phyloP scores from a whole-genome alignment of 2,797 vertebrate species.

The Mastacembelus armatus region DNA sequence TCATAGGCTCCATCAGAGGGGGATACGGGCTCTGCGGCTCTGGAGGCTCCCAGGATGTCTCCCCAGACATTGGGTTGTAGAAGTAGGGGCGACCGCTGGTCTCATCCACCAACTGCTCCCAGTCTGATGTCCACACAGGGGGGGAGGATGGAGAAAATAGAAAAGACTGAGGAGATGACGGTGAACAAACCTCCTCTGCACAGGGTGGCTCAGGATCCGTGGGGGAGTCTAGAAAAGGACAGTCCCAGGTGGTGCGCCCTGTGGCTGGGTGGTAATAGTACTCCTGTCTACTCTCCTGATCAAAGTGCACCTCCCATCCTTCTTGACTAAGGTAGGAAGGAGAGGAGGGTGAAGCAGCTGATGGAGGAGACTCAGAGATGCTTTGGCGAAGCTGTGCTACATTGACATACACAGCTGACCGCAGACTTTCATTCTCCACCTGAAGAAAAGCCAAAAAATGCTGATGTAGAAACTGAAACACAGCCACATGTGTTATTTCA shows the following conservation, averaged over 20 bases:
- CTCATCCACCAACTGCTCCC: constrained; percentile 91
- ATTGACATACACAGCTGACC: constrained; percentile 88
- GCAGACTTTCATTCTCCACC: constrained; percentile 70
- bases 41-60: constrained; percentile 93
- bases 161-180: constrained; percentile 72
- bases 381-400: constrained; percentile 83
- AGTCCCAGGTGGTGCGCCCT: constrained; percentile 93
- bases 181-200: constrained; percentile 43
- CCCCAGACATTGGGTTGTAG: constrained; percentile 91
- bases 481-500: neutral
- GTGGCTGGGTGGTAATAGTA: constrained; percentile 92
- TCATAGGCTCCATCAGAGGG: constrained; percentile 77
- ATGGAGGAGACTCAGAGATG: constrained; percentile 37
- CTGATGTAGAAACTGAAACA: neutral
- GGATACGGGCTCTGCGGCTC: constrained; percentile 69
- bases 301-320: constrained; percentile 92
- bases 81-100: constrained; percentile 89
- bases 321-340: constrained; percentile 63
- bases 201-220: constrained; percentile 51
- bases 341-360: constrained; percentile 46
- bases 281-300: constrained; percentile 87
- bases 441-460: constrained; percentile 30
- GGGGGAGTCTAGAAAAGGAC: constrained; percentile 78
- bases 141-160: constrained; percentile 64
- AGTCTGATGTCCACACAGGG: constrained; percentile 77